Evolutionary conservation across 2,888 invertebrate genomes (phyloP), one percentile per base, ranked within the genome.

Genomic region (Anticlea derivata): DNA sequence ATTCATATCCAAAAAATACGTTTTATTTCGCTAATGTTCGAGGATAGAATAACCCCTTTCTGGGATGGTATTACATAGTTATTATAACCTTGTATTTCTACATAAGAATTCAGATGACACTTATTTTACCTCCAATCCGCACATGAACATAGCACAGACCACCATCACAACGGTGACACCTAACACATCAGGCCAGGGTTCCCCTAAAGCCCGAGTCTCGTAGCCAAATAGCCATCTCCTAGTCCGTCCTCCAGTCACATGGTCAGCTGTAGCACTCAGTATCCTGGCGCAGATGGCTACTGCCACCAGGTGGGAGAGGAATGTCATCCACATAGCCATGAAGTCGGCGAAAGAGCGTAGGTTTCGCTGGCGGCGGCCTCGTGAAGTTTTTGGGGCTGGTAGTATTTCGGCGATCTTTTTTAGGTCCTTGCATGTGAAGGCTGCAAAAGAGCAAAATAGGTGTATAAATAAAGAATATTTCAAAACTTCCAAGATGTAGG

Each of bases 141-240:
- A 88, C 93, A 93, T 93, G 63, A 93, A 93, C 81, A 93, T 88
- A 26, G 91, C 89, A 26, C 93, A 92, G 1, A 93, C 91, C 0
- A 93, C 92, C 68, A 92, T 87, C 5, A 93, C 91, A 17, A 93
- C 92, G 0, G 92, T 92, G 1, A 93, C 92, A 3, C 93, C 93
- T 2, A 93, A 66, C 2, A 93, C 92, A 66, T 93, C 93, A 13
- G 93, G 93, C 93, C 93, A 93, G 0, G 93, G 92, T 63, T 93
- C 93, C 0, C 92, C 93, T 44, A 92, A 72, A 0, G 92, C 86
- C 63, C 91, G 86, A 3, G 92, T 92, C 66, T 92, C 92, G 60
- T 92, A 85, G 1, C 93, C 93, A 60, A 93, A 92, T 26, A 93
- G 70, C 92, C 93, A 93, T 34, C 92, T 85, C 50, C 93, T 86